Conservation (phyloP, 2,113 vertebrate species). For the Toxostoma redivivum region DNA sequence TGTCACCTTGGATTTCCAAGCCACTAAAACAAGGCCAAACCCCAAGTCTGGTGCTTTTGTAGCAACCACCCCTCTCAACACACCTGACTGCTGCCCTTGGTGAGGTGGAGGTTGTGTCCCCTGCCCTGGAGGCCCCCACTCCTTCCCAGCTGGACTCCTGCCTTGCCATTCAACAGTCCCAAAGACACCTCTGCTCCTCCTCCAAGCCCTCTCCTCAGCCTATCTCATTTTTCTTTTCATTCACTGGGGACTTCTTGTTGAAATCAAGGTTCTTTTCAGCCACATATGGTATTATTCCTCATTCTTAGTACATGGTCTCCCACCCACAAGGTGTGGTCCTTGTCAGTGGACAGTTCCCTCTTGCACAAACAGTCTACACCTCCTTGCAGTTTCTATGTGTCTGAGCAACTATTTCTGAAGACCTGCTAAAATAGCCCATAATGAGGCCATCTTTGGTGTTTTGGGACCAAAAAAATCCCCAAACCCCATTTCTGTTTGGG, state of each 20-base stretch:
- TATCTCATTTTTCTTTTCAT: not conserved
- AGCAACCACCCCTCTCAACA: not conserved
- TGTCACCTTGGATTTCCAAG: not conserved
- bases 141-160: not conserved
- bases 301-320: not conserved
- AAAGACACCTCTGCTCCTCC: not conserved
- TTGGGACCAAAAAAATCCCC: not conserved
- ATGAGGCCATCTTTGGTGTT: slow-evolving; percentile 5
- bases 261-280: not conserved
- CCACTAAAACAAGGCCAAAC: not conserved
- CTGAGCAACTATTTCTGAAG: slow-evolving; percentile 13
- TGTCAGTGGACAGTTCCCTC: not conserved
- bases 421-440: not conserved
- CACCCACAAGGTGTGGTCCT: not conserved
- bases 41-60: not conserved
- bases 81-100: rapidly evolving
- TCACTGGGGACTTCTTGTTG: not conserved
- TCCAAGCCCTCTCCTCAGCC: not conserved
- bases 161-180: not conserved
- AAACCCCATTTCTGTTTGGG: not conserved
- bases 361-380: not conserved
- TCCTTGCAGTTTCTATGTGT: not conserved
- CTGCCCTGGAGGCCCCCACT: rapidly evolving
- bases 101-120: rapidly evolving
- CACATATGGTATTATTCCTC: not conserved